Evolutionary conservation across 2,113 vertebrate species (phyloP), one percentile per base, ranked within the genome.

Genomic region (Antechinus stuartii): DNA sequence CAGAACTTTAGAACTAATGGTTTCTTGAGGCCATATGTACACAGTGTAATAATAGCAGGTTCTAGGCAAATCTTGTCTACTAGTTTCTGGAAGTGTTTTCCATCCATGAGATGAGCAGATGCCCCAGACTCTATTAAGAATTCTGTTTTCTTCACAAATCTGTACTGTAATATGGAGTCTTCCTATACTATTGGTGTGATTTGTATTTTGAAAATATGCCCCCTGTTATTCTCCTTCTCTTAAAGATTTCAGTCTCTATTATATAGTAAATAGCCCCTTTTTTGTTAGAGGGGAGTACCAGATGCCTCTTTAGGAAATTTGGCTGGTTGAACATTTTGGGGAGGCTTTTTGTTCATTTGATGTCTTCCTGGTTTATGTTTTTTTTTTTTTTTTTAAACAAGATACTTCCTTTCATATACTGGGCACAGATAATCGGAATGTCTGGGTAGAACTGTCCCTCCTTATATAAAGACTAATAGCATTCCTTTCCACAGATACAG

Each of bases 101-200:
- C 96, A 92, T 98, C 94, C 93, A 98, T 97, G 96, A 94, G 96
- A 96, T 94, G 96, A 98, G 98, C 98, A 98, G 98, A 97, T 98
- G 97, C 98, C 98, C n/a, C 2, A 97, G 93, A 91, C 94, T 92
- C 98, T 97, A 97, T 98, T 98, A 98, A 96, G 96, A 98, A 98
- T 97, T 98, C 97, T 98, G 97, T 98, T 98, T 98, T 97, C 98
- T 97, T 97, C 96, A 95, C 97, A 98, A 98, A 98, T 97, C 98
- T 98, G 97, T 94, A 96, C 84, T 94, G 96, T 95, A 94, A 97
- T 96, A 96, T 95, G 90, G 95, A 97, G 96, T 97, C 96, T 90
- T 97, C 94, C 96, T 91, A 94, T 84, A 96, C 93, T 94, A 50
- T 24, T 68, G 91, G 96, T 97, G 94, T 91, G 68, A 95, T 96